These are phyloP conservation scores for Campylomormyrus tamandua DNA, from an alignment of 2,113 vertebrate species.

Conservation along the genomic window DNA sequence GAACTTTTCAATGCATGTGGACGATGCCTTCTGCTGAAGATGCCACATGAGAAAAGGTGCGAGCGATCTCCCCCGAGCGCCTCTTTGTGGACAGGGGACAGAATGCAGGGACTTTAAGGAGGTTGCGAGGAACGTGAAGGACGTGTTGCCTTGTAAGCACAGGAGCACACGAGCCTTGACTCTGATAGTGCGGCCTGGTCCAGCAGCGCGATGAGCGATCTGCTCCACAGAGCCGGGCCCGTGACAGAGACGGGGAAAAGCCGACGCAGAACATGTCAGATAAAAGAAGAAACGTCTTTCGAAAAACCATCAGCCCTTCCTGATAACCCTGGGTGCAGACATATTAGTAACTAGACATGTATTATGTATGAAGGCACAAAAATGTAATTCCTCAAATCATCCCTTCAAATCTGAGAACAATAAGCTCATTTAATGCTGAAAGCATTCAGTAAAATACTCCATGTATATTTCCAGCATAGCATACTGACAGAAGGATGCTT, in stretches of 20 bases:
- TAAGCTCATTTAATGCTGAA: not conserved
- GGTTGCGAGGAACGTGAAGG: not conserved
- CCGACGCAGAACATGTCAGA: not conserved
- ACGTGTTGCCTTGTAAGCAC: not conserved
- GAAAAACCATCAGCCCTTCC: not conserved
- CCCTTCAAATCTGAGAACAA: not conserved
- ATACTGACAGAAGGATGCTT: not conserved
- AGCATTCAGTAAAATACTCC: not conserved
- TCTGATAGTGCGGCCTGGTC: not conserved
- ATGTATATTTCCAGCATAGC: not conserved
- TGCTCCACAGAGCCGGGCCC: not conserved
- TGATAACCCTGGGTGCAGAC: not conserved
- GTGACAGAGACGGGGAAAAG: not conserved
- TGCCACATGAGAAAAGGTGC: not conserved
- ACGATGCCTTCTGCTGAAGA: not conserved
- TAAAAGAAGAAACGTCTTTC: not conserved
- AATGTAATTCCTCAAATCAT: not conserved
- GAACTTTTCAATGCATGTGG: not conserved
- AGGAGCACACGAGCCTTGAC: not conserved
- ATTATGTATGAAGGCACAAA: not conserved
- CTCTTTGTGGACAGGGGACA: not conserved
- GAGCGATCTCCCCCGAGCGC: not conserved
- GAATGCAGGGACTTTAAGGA: not conserved
- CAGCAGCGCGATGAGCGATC: not conserved
- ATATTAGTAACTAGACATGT: not conserved